Conservation (phyloP, 1,140 invertebrate species). For the Parasteatoda tepidariorum region DNA sequence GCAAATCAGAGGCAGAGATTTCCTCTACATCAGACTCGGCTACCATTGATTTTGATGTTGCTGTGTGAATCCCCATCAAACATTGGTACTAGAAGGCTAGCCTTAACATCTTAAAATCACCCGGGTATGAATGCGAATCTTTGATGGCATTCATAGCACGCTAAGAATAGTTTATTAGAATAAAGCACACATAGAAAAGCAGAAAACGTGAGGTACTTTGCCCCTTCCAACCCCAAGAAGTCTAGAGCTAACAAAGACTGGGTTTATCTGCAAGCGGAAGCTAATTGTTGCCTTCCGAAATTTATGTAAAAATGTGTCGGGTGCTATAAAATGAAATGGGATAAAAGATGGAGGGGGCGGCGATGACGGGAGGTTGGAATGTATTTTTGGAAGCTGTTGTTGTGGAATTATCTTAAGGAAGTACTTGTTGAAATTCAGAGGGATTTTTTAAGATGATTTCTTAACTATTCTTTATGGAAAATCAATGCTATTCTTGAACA, state of each 20-base stretch:
- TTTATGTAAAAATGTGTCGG: conserved; percentile 47
- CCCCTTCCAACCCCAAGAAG: neutral
- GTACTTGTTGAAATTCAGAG: no score
- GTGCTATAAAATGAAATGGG: neutral
- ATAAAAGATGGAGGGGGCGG: neutral
- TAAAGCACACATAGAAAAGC: conserved; percentile 27
- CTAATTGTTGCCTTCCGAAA: conserved; percentile 42
- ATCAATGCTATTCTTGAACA: no score
- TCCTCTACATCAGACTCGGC: neutral
- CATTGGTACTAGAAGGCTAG: neutral
- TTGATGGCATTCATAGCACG: conserved; percentile 14
- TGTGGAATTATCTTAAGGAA: no score
- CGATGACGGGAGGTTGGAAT: neutral
- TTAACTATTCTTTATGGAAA: no score
- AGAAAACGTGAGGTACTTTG: neutral
- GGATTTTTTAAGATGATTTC: no score
- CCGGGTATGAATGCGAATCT: conserved; percentile 28
- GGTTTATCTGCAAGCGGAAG: neutral
- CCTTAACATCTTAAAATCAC: conserved; percentile 50
- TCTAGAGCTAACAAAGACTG: neutral
- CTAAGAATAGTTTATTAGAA: conserved; percentile 21
- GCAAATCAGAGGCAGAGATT: neutral
- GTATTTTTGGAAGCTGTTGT: no score
- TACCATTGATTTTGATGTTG: conserved; percentile 13
- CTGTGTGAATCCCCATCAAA: conserved; percentile 23